These are phyloP conservation scores for Silurus meridionalis DNA, from an alignment of 2,113 vertebrate species.

Conservation along the genomic window DNA sequence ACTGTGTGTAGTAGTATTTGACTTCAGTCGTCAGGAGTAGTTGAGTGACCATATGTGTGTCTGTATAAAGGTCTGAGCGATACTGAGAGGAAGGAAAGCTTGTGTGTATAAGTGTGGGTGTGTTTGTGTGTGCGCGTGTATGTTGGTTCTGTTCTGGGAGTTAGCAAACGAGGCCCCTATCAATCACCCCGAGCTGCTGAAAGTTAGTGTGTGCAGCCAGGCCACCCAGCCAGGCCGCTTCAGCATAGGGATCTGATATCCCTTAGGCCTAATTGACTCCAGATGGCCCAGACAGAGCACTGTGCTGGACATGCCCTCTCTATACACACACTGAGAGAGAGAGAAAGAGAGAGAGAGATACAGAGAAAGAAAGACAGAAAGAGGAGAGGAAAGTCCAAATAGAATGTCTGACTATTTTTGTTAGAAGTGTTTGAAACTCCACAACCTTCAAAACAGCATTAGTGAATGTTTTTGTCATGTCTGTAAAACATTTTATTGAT, in stretches of 20 bases:
- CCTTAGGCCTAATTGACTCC: conserved; percentile 73
- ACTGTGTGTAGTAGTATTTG: conserved; percentile 1
- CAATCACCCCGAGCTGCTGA: conserved; percentile 74
- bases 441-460: neutral
- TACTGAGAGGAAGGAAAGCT: conserved; percentile 34
- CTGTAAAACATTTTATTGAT: neutral
- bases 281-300: conserved; percentile 70
- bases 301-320: conserved; percentile 26
- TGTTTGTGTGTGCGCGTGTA: conserved; percentile 46
- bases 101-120: conserved; percentile 52
- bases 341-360: conserved; percentile 11
- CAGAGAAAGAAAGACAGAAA: neutral
- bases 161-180: conserved; percentile 61
- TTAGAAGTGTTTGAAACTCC: neutral
- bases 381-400: neutral
- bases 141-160: conserved; percentile 32
- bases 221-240: conserved; percentile 76
- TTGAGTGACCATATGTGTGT: conserved; percentile 39
- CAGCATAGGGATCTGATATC: conserved; percentile 75
- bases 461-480: neutral
- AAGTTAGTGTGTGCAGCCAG: conserved; percentile 63
- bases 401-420: conserved; percentile 1
- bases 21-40: neutral
- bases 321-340: conserved; percentile 18
- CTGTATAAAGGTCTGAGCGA: conserved; percentile 9